These are phyloP conservation scores for Danio choprae DNA, from an alignment of 2,797 vertebrate species.

Conservation along the genomic window DNA sequence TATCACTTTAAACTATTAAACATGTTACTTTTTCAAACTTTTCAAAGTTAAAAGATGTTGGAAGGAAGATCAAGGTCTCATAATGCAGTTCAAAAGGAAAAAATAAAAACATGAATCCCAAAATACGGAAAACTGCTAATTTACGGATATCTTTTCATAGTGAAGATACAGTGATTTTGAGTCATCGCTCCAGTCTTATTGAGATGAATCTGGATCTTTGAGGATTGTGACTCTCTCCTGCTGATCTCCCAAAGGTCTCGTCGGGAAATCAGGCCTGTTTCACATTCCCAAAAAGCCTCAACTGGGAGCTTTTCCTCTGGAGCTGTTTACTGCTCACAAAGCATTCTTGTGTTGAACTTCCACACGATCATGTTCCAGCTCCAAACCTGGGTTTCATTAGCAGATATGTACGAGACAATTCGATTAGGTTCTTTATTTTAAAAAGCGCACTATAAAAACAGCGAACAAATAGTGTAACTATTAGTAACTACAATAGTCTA, in stretches of 20 bases:
- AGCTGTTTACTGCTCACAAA: slow-evolving; percentile 74
- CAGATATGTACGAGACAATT: slow-evolving; percentile 40
- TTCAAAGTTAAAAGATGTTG: too few relatives aligned
- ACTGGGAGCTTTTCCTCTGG: slow-evolving; percentile 68
- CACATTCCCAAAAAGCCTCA: slow-evolving; percentile 69
- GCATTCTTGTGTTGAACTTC: slow-evolving; percentile 60
- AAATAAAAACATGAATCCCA: too few relatives aligned
- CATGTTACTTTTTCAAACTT: too few relatives aligned
- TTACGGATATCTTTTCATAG: too few relatives aligned
- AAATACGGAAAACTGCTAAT: too few relatives aligned
- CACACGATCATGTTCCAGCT: slow-evolving; percentile 58
- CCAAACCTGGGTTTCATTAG: slow-evolving; percentile 61
- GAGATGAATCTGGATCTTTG: slow-evolving; percentile 46
- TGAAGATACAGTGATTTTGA: background rate
- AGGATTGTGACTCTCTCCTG: slow-evolving; percentile 46
- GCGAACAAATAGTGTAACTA: background rate
- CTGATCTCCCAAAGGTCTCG: slow-evolving; percentile 53
- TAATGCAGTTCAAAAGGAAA: too few relatives aligned
- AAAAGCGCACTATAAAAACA: background rate
- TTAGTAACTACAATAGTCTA: too few relatives aligned
- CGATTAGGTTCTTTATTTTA: slow-evolving; percentile 22
- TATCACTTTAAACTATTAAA: too few relatives aligned
- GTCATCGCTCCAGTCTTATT: slow-evolving; percentile 4
- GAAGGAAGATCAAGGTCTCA: too few relatives aligned
- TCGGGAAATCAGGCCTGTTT: slow-evolving; percentile 70